phyloP scores from a whole-genome alignment of 37 sponge, comb jelly and placozoan genomes.

The Oopsacas minuta region DNA sequence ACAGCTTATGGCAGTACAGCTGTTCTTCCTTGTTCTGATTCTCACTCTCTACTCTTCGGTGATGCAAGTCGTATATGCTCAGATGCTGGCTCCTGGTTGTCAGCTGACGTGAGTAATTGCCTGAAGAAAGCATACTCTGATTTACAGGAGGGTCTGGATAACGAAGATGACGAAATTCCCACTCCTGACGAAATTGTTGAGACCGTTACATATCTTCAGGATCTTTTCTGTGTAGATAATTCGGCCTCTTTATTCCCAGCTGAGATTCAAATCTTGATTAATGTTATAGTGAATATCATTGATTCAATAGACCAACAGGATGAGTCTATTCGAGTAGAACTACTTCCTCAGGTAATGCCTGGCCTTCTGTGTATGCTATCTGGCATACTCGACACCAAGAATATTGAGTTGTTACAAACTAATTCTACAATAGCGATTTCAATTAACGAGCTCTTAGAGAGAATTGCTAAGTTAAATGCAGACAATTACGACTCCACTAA shows the following conservation, averaged over 20 bases:
- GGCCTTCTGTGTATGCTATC: background rate
- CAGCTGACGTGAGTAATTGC: background rate
- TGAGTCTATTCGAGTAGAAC: background rate
- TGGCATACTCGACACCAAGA: background rate
- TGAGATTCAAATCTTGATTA: background rate
- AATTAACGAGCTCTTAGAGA: background rate
- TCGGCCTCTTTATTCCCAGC: background rate
- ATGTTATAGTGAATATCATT: background rate
- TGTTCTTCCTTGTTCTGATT: background rate
- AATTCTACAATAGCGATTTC: background rate
- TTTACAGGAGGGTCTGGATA: background rate
- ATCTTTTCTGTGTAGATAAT: background rate
- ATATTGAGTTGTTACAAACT: background rate
- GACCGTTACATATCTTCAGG: background rate
- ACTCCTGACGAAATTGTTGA: background rate
- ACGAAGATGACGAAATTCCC: background rate
- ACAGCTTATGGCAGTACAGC: background rate
- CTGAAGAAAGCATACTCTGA: background rate
- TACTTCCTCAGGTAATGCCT: background rate
- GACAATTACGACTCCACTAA: background rate
- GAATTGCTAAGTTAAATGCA: background rate
- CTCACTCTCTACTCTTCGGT: background rate
- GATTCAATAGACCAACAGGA: background rate
- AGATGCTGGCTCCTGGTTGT: background rate
- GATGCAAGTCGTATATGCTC: background rate